phyloP scores from a whole-genome alignment of 2,113 vertebrate genomes.

The Penelope pileata region DNA sequence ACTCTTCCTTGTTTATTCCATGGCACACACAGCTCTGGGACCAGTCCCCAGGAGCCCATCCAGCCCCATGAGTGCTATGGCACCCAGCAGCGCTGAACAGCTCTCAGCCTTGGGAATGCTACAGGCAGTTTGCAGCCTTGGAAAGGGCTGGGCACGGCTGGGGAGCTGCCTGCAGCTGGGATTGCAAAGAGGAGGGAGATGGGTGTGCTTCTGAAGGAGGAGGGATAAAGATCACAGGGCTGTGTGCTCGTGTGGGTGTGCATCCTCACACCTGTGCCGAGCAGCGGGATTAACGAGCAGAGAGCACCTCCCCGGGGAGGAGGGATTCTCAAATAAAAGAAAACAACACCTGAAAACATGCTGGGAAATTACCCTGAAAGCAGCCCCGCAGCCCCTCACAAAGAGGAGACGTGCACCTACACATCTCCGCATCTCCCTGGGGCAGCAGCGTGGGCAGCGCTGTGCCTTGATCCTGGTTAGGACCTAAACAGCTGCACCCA shows the following conservation, averaged over 20 bases:
- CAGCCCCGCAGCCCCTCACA: constrained; percentile 51
- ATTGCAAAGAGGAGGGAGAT: background rate
- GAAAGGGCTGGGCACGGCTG: background rate
- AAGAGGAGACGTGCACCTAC: background rate
- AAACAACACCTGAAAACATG: constrained; percentile 6
- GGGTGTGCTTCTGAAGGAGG: background rate
- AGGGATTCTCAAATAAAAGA: background rate
- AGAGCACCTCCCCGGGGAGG: background rate
- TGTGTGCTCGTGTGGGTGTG: background rate
- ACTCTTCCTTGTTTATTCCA: background rate
- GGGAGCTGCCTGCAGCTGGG: background rate
- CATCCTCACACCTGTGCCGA: background rate
- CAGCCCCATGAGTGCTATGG: background rate
- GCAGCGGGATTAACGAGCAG: constrained; percentile 61
- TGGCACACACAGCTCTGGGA: background rate
- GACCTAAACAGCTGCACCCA: constrained; percentile 3
- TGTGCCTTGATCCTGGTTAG: constrained; percentile 54
- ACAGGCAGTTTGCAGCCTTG: background rate
- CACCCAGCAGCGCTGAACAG: too few relatives aligned
- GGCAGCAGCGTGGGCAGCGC: constrained; percentile 5
- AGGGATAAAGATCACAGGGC: background rate
- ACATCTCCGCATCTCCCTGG: constrained; percentile 10
- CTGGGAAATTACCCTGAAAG: constrained; percentile 48
- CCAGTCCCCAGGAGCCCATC: background rate
- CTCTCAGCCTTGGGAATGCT: background rate